phyloP scores from a whole-genome alignment of 2,797 vertebrate species.

The Enoplosus armatus region DNA sequence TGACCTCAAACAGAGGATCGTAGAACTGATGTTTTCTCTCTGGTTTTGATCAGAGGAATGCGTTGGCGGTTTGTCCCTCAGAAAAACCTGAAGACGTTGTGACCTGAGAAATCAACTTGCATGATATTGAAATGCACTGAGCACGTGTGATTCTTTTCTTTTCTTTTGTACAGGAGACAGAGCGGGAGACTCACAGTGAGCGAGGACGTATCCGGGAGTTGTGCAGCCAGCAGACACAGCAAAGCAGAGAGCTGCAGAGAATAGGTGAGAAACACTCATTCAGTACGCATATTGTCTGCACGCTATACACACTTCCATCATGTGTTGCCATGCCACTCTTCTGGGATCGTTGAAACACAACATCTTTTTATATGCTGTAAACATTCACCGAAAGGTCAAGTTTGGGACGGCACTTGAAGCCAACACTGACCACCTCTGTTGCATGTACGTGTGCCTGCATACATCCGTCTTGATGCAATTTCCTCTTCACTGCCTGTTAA shows the following conservation, averaged over 20 bases:
- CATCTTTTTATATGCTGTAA: constrained; percentile 56
- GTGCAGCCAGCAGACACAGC: constrained; percentile 63
- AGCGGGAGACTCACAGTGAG: constrained; percentile 76
- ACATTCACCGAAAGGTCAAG: constrained; percentile 54
- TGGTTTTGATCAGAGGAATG: constrained; percentile 23
- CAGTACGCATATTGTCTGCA: not conserved
- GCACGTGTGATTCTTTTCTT: constrained; percentile 19
- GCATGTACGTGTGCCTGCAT: constrained; percentile 35
- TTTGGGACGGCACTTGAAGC: constrained; percentile 26
- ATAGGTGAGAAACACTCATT: constrained; percentile 65
- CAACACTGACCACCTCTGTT: constrained; percentile 73
- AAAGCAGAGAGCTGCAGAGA: constrained; percentile 73
- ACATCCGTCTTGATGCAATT: constrained; percentile 55
- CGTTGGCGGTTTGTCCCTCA: constrained; percentile 4
- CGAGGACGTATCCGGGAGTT: constrained; percentile 76
- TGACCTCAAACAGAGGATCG: constrained; percentile 38
- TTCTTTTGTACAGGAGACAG: constrained; percentile 72
- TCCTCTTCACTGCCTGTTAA: constrained; percentile 68
- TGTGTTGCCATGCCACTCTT: constrained; percentile 34
- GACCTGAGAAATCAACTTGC: constrained; percentile 13
- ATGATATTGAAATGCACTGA: constrained; percentile 21
- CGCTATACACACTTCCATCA: not conserved
- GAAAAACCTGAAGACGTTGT: constrained; percentile 5
- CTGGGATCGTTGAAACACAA: constrained; percentile 24
- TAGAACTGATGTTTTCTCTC: constrained; percentile 29